Evolutionary conservation across 2,797 vertebrate species (phyloP).

Genomic region (Lateolabrax maculatus): DNA sequence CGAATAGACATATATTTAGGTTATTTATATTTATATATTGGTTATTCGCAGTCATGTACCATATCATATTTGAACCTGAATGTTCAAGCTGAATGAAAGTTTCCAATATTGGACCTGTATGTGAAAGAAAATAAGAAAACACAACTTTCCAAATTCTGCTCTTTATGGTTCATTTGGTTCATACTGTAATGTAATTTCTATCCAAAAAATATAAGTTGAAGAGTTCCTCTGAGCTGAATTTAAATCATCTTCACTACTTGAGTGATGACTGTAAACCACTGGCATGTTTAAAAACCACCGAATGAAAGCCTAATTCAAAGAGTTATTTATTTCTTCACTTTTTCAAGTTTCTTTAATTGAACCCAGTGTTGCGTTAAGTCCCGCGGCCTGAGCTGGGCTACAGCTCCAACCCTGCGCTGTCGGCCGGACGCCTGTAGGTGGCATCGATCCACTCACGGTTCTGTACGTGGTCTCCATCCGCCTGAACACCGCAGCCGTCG

Average conservation of each 20-base stretch:
- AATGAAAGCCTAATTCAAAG: not conserved
- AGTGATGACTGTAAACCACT: not conserved
- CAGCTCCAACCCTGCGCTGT: conserved; percentile 30
- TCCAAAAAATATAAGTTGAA: not conserved
- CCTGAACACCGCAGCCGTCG: conserved; percentile 44
- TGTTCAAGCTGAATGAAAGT: not conserved
- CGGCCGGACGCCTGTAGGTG: conserved; percentile 71
- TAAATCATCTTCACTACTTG: not conserved
- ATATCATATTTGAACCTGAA: not conserved
- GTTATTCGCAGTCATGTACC: not conserved
- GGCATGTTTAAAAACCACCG: not conserved
- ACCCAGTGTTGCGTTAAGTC: not conserved
- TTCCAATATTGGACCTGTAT: not conserved
- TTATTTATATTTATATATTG: not conserved
- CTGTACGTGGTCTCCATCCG: conserved; percentile 55
- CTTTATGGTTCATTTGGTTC: not conserved
- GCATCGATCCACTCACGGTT: conserved; percentile 55
- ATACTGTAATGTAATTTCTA: not conserved
- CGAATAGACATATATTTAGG: not conserved
- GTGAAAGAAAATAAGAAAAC: not conserved
- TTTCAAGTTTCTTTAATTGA: not conserved
- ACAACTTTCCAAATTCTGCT: not conserved
- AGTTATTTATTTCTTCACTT: not conserved
- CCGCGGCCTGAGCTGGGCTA: not conserved
- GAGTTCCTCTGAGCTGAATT: not conserved